Conservation (phyloP, 2,888 invertebrate species). For the Polyommatus icarus region DNA sequence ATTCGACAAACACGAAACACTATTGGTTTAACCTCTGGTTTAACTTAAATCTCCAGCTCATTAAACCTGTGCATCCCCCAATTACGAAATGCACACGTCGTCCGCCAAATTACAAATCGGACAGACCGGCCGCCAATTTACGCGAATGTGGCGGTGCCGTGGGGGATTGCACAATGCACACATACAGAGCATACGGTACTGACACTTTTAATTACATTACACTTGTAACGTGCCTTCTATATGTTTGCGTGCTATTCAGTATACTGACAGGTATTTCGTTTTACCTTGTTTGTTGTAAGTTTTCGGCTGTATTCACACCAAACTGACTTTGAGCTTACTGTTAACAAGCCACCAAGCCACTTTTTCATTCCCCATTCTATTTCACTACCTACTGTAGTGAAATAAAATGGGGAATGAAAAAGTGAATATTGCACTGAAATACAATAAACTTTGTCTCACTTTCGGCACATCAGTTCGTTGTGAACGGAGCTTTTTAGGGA, state of each 20-base stretch:
- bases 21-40: background rate
- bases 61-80: background rate
- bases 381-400: no score
- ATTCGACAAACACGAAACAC: background rate
- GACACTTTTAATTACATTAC: slow-evolving; percentile 16
- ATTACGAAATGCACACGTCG: background rate
- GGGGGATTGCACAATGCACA: background rate
- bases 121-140: background rate
- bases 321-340: no score
- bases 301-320: no score
- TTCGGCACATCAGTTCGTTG: no score
- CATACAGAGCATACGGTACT: background rate
- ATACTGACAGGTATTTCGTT: background rate
- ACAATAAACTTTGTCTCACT: no score
- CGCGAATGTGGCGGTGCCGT: background rate
- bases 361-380: no score
- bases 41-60: slow-evolving; percentile 1
- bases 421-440: no score
- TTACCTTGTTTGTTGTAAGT: background rate
- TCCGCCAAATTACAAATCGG: background rate
- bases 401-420: no score
- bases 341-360: no score
- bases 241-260: no score
- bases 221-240: background rate
- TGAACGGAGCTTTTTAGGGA: no score